Conservation (phyloP, 2,113 vertebrate genomes). For the Geothlypis trichas region DNA sequence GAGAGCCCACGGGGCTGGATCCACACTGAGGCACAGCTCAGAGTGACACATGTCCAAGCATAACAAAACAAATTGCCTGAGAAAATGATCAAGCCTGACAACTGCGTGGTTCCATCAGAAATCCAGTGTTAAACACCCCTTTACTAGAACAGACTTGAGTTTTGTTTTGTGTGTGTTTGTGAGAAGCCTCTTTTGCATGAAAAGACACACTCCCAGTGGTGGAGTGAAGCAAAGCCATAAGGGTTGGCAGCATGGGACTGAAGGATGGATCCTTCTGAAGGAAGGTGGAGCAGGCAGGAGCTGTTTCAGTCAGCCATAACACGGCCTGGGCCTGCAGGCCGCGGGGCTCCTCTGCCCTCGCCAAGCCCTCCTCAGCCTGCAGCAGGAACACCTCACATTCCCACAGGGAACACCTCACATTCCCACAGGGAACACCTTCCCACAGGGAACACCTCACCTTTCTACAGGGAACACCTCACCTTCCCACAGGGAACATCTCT, state of each 20-base stretch:
- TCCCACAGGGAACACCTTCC: neutral
- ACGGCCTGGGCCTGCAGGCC: neutral
- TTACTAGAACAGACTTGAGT: rapidly evolving
- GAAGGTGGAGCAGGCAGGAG: neutral
- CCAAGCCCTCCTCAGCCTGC: rapidly evolving
- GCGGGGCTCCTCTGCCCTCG: neutral
- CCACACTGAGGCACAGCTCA: neutral
- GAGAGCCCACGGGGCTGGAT: neutral
- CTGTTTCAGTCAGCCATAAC: neutral
- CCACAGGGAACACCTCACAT: neutral
- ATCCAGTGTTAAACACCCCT: neutral
- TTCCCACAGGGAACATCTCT: neutral
- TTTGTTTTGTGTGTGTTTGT: neutral
- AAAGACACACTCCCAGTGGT: neutral
- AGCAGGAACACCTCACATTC: neutral
- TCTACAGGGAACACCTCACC: no score
- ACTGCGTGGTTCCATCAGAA: neutral
- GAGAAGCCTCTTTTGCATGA: neutral
- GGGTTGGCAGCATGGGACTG: neutral
- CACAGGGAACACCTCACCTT: neutral
- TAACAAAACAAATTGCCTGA: neutral
- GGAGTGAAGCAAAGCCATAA: neutral
- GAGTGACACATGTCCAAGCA: rapidly evolving
- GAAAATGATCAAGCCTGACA: neutral
- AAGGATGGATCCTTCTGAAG: neutral